Evolutionary conservation across 2,888 invertebrate species (phyloP), one percentile per base, ranked within the genome.

Genomic region (Hydrotaea cyrtoneurina): DNA sequence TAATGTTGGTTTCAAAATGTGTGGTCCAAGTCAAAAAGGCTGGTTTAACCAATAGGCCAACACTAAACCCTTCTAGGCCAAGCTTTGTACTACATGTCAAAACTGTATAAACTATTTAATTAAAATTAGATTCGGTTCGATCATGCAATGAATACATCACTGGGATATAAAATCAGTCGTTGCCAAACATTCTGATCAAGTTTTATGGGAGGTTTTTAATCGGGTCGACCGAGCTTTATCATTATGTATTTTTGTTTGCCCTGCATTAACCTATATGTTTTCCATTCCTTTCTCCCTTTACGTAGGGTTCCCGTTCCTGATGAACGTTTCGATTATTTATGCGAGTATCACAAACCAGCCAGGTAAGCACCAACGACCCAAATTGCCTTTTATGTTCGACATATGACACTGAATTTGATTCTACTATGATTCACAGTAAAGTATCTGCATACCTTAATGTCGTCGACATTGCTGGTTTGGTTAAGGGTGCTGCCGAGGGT

Each of bases 291-390:
- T 78, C 36, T 59, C 73, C 91, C 90, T 90, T 93, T 94, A 98
- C 96, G 97, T 96, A 96, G 99, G 91, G 99, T 99, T 89, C 98
- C 99, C 36, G 99, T 99, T 8, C 99, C 99, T 2, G 99, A 99
- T 93, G 95, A 95, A 77, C 94, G 99, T 89, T 99, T 95, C 92
- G 98, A 99, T 90, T 99, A 95, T 92, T 95, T 99, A 55, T 97
- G 97, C 93, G 96, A 99, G 87, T 97, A 95, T 92, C 98, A 97
- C 93, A 98, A 99, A 92, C 99, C 99, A 85, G 94, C 93, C 74
- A 99, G 98, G 98, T 98, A 93, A 94, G 93, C 85, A 36, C 17
- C 39, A 17, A 64, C 8, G 62, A 53, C 43, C 1, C 36, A 57
- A 64, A 39, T 39, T 13, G 8, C 36, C 3, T 36, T 36, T 8